Base-by-base conservation (phyloP, 2,888 invertebrate genomes). In the Xanthorhoe designata region DNA sequence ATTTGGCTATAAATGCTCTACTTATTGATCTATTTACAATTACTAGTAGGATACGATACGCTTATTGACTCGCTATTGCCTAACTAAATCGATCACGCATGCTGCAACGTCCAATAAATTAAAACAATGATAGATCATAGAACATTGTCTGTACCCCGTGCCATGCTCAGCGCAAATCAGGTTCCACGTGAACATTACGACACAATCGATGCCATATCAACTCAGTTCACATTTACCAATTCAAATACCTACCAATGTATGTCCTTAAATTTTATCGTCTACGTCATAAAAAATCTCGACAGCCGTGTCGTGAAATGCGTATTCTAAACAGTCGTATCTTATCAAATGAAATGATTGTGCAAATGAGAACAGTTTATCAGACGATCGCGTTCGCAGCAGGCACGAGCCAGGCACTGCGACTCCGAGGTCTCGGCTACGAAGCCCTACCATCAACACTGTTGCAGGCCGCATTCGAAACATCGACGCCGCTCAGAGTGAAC, bases 401-500 rank as follows among this genome's bases (percentile, higher is more conserved):
- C 78, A 75, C 79, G 77, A 81, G 79, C 82, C 84, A 83, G 61
- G 54, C 32, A 60, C 55, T 65, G 64, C 52, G 52, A 67, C 29
- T 55, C 82, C 82, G 85, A 85, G 85, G 83, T 86, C 84, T 85
- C 78, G 74, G 77, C 74, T 79, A 67, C 61, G 19, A 62, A 83
- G 81, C 86, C 87, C 86, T 86, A 86, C 85, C 86, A 87, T 78
- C 80, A 81, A 81, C 80, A 80, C 84, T 85, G 79, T 88, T 89
- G 80, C 84, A 87, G 86, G 78, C 85, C 84, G 82, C 92, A 92
- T 85, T 92, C 91, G 77, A 79, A 81, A 80, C 79, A 76, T 81
- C 85, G 91, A 81, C 90, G 86, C 83, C 88, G 89, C 80, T 78
- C 76, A 82, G 91, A 90, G 92, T 88, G 92, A 92, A 92, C 92